Conservation (phyloP, 2,888 invertebrate genomes). For the Scotopteryx bipunctaria region DNA sequence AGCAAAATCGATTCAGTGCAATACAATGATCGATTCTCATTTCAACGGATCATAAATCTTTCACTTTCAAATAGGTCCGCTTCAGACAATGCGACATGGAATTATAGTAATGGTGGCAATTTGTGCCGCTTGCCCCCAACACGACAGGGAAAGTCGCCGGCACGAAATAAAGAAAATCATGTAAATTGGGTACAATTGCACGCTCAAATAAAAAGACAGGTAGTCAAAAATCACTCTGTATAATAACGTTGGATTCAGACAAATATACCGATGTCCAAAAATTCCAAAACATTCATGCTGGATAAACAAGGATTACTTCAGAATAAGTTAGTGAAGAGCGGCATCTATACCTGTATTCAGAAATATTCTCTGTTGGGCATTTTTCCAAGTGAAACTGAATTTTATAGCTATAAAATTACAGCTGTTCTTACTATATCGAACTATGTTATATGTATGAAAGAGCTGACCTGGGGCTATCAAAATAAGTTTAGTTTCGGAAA, state of each 20-base stretch:
- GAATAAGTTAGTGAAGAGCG: too few species aligned
- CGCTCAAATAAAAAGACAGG: slow-evolving; percentile 29
- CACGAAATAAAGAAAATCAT: slow-evolving; percentile 42
- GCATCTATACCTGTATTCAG: too few species aligned
- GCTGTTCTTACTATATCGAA: too few species aligned
- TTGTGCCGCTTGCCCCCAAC: slow-evolving; percentile 37
- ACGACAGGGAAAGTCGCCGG: slow-evolving; percentile 38
- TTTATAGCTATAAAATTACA: too few species aligned
- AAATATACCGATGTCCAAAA: too few species aligned
- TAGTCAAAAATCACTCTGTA: not conserved
- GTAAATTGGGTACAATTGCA: slow-evolving; percentile 39
- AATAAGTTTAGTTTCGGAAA: too few species aligned
- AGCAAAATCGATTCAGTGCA: slow-evolving; percentile 18
- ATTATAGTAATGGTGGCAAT: slow-evolving; percentile 41
- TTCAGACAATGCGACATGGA: slow-evolving; percentile 39
- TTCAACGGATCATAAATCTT: slow-evolving; percentile 36
- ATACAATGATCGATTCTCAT: slow-evolving; percentile 28
- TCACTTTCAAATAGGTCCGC: slow-evolving; percentile 37
- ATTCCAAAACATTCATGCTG: too few species aligned
- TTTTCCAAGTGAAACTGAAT: too few species aligned
- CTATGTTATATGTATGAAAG: too few species aligned
- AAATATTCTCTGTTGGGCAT: too few species aligned
- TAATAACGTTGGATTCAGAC: not conserved
- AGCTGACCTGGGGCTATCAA: too few species aligned
- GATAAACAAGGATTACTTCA: too few species aligned